phyloP scores from a whole-genome alignment of 1,140 invertebrate species.

The Lethocerus indicus region DNA sequence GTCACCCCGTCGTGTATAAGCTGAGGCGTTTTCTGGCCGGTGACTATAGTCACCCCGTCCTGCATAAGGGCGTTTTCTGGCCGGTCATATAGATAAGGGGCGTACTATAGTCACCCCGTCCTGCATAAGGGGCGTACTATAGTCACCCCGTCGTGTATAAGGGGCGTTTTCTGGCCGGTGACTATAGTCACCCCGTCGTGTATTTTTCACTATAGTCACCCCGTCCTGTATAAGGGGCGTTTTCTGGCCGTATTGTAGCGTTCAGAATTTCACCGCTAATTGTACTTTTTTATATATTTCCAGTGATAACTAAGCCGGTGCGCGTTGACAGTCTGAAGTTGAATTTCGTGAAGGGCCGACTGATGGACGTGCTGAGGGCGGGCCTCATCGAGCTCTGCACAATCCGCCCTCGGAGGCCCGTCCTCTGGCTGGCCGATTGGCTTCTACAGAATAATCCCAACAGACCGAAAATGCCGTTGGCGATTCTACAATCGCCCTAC shows the following conservation, averaged over 20 bases:
- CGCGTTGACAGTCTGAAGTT: conserved; percentile 31
- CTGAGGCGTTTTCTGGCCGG: too few relatives aligned
- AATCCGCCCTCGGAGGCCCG: conserved; percentile 50
- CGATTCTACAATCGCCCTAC: neutral
- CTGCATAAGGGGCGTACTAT: too few relatives aligned
- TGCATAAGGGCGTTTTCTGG: too few relatives aligned
- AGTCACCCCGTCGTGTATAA: too few relatives aligned
- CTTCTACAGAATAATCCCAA: conserved; percentile 57
- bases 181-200: too few relatives aligned
- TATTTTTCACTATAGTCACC: too few relatives aligned
- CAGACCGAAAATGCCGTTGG: conserved; percentile 33
- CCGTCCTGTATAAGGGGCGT: neutral
- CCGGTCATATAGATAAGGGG: too few relatives aligned
- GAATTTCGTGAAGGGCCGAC: conserved; percentile 45
- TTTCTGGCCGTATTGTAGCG: neutral
- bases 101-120: too few relatives aligned
- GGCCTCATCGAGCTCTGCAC: conserved; percentile 51
- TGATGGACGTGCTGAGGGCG: conserved; percentile 45
- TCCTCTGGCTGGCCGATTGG: conserved; percentile 63
- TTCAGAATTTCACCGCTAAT: neutral
- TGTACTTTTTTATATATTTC: conserved; percentile 12
- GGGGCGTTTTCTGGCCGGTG: too few relatives aligned
- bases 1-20: too few relatives aligned
- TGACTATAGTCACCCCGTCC: too few relatives aligned
- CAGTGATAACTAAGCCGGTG: conserved; percentile 43